Conservation (phyloP, 2,113 vertebrate species). For the Aspidoscelis tigris region DNA sequence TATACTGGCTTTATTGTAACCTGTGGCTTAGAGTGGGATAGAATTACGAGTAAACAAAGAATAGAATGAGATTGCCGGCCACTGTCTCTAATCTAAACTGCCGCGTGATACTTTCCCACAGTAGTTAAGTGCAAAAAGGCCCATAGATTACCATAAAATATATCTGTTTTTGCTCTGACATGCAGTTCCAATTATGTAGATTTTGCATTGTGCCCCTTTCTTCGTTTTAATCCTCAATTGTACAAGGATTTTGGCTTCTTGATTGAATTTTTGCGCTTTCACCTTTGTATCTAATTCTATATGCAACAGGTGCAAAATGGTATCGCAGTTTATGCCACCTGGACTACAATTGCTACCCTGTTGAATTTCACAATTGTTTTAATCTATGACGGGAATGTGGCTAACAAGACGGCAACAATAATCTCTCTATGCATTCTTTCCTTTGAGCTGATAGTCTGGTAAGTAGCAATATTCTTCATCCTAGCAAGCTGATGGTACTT, state of each 20-base stretch:
- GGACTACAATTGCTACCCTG: slow-evolving; percentile 81
- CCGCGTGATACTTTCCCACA: no score
- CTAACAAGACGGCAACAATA: slow-evolving; percentile 70
- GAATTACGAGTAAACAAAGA: no score
- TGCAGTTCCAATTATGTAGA: neutral
- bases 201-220: neutral
- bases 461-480: slow-evolving; percentile 12
- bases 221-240: no score
- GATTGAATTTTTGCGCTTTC: neutral
- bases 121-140: no score
- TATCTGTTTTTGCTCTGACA: neutral
- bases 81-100: no score
- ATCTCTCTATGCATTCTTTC: slow-evolving; percentile 79
- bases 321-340: slow-evolving; percentile 79
- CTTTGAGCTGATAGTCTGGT: slow-evolving; percentile 78
- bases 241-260: no score
- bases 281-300: slow-evolving; percentile 1
- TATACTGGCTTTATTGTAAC: no score
- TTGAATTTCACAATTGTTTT: slow-evolving; percentile 82
- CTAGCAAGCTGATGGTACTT: neutral
- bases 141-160: neutral
- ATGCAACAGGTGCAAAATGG: slow-evolving; percentile 82
- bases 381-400: slow-evolving; percentile 70
- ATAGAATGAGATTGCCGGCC: no score
- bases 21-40: no score